phyloP scores from a whole-genome alignment of 1,140 invertebrate species.

The Helicoverpa armigera region DNA sequence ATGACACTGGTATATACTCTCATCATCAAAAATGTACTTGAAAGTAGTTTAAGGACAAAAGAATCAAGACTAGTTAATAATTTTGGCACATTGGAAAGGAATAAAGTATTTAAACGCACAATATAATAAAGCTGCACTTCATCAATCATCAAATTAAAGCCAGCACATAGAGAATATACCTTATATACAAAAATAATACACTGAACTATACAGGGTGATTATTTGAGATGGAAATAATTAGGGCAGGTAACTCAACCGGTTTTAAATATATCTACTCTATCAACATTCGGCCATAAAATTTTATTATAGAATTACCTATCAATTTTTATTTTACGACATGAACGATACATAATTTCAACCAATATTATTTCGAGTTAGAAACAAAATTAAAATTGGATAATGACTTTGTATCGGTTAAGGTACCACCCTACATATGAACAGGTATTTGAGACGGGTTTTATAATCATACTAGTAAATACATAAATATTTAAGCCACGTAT shows the following conservation, averaged over 20 bases:
- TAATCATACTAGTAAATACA: neutral
- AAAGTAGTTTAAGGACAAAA: slow-evolving; percentile 16
- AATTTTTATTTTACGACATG: no score
- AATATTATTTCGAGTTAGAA: no score
- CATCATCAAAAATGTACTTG: slow-evolving; percentile 16
- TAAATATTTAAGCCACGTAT: no score
- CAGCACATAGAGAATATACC: slow-evolving; percentile 42
- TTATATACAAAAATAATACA: slow-evolving; percentile 11
- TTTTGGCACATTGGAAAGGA: slow-evolving; percentile 42
- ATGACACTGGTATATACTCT: slow-evolving; percentile 57
- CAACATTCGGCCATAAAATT: no score
- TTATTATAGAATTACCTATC: no score
- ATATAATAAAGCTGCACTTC: slow-evolving; percentile 42
- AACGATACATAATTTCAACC: no score
- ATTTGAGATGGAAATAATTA: no score
- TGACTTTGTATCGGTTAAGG: no score
- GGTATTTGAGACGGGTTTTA: slow-evolving; percentile 26
- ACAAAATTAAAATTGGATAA: no score
- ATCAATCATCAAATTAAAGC: slow-evolving; percentile 38
- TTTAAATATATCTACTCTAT: no score
- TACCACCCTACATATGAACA: neutral
- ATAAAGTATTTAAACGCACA: slow-evolving; percentile 39
- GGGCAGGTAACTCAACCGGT: no score
- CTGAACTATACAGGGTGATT: neutral
- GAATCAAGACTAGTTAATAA: slow-evolving; percentile 25